Percentiles rank a stretch among this genome's conserved stretches.
Conservation (phyloP, 2,888 invertebrate genomes). For the Eumacrocentrus americanus region DNA sequence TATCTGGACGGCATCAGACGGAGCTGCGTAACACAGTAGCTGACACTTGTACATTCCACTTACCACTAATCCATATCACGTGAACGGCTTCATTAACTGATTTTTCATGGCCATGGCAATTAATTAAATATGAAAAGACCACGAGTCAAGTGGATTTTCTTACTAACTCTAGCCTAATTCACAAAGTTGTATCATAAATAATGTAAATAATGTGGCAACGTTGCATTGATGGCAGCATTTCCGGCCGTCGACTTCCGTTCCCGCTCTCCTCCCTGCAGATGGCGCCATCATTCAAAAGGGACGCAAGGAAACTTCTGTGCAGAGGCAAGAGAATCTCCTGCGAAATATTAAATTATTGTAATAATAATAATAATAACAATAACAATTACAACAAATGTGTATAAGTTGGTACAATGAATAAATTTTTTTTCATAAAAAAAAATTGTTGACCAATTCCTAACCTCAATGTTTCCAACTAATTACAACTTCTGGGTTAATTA, state of each 20-base stretch:
- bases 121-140: conserved; percentile 44
- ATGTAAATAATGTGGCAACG: conserved; percentile 54
- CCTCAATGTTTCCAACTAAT: too few relatives aligned
- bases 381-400: too few relatives aligned
- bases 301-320: too few relatives aligned
- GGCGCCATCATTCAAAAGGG: not conserved
- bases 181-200: conserved; percentile 48
- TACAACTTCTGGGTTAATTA: too few relatives aligned
- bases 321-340: too few relatives aligned
- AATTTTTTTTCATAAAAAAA: too few relatives aligned
- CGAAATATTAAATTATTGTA: too few relatives aligned
- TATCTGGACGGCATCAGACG: conserved; percentile 52
- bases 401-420: too few relatives aligned
- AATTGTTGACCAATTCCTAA: too few relatives aligned
- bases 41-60: conserved; percentile 59
- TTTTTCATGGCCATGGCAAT: conserved; percentile 20
- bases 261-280: not conserved
- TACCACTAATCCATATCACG: conserved; percentile 52
- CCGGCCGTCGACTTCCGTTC: conserved; percentile 2
- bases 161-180: conserved; percentile 45
- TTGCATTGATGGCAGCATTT: conserved; percentile 47
- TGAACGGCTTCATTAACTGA: conserved; percentile 46
- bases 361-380: too few relatives aligned
- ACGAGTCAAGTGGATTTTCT: conserved; percentile 33
- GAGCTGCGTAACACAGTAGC: conserved; percentile 62